phyloP scores from a whole-genome alignment of 2,888 invertebrate genomes.

The Steromphala cineraria region DNA sequence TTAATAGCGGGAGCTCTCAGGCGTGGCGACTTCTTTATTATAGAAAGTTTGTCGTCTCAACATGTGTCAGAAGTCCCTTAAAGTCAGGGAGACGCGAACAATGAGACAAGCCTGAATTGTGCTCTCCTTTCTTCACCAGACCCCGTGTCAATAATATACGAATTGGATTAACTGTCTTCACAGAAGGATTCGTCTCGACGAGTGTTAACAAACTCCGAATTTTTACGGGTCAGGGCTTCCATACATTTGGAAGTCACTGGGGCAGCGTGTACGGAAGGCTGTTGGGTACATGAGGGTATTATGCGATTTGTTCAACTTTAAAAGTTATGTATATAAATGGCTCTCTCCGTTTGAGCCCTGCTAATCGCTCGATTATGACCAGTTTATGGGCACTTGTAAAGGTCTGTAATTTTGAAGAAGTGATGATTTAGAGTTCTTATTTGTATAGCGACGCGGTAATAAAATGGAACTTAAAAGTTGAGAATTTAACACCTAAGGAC shows the following conservation, averaged over 20 bases:
- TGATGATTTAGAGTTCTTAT: not conserved
- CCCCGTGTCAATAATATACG: not conserved
- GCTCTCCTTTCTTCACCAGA: not conserved
- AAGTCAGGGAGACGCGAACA: not conserved
- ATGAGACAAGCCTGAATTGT: not conserved
- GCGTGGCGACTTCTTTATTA: not conserved
- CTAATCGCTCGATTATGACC: not conserved
- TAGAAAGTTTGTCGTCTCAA: not conserved
- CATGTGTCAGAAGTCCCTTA: constrained; percentile 1
- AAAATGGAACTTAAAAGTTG: not conserved
- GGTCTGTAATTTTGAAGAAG: not conserved
- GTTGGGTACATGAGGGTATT: not conserved
- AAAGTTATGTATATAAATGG: constrained; percentile 2
- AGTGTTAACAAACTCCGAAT: not conserved
- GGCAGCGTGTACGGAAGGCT: not conserved
- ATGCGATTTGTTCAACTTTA: not conserved
- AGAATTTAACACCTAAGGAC: not conserved
- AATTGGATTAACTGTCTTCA: not conserved
- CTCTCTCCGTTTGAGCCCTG: not conserved
- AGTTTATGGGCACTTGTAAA: not conserved
- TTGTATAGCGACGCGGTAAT: not conserved
- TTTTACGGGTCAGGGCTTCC: constrained; percentile 1
- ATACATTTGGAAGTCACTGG: not conserved
- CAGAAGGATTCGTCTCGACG: not conserved
- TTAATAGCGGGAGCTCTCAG: too few relatives aligned